Evolutionary conservation across 1,140 invertebrate genomes (phyloP).

Genomic region (Aethina tumida): DNA sequence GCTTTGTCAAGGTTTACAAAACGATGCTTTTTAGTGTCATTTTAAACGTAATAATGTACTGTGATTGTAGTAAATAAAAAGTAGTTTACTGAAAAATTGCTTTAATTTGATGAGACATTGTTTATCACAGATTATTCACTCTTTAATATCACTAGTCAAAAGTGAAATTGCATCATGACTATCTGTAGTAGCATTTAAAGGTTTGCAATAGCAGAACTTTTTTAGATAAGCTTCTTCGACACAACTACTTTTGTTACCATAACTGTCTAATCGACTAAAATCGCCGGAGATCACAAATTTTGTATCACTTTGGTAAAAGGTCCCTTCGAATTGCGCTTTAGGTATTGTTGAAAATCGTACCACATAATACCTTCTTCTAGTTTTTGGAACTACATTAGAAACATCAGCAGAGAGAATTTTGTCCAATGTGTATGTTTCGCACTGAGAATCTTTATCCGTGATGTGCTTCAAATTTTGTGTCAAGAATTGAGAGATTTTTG

Average conservation of each 20-base stretch:
- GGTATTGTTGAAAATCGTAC: conserved; percentile 20
- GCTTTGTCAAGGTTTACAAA: no score
- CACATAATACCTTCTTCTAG: conserved; percentile 20
- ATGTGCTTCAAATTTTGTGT: conserved; percentile 30
- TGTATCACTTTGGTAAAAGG: conserved; percentile 12
- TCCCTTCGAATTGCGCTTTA: conserved; percentile 24
- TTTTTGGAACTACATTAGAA: conserved; percentile 14
- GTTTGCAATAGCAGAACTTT: conserved; percentile 47
- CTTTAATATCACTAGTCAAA: no score
- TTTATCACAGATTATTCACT: no score
- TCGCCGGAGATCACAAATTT: conserved; percentile 30
- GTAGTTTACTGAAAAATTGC: no score
- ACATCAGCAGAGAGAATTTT: conserved; percentile 14
- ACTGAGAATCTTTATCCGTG: conserved; percentile 34
- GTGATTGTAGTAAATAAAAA: no score
- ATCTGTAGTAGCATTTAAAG: no score
- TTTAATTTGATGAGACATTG: no score
- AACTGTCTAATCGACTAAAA: conserved; percentile 53
- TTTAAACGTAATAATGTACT: no score
- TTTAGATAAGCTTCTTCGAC: conserved; percentile 41
- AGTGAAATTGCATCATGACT: no score
- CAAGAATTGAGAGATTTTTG: conserved; percentile 38
- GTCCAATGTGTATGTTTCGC: conserved; percentile 31
- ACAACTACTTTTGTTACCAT: conserved; percentile 43
- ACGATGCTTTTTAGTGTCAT: no score